Conservation (phyloP, 2,113 vertebrate genomes). For the Emydura subglobosa region DNA sequence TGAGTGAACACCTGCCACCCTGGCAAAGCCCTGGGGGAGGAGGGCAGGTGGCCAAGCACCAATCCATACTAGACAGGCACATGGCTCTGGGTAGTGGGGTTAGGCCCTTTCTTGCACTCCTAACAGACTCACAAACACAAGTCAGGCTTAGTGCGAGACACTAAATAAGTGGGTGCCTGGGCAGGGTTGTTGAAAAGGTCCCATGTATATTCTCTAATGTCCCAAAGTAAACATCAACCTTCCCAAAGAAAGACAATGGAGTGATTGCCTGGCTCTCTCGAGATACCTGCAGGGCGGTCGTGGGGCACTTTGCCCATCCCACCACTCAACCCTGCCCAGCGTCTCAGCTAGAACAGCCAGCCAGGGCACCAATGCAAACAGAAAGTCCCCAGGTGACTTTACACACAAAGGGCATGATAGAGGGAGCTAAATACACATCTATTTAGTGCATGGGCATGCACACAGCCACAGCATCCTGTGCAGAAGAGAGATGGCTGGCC, state of each 20-base stretch:
- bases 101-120: not conserved
- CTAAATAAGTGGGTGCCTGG: not conserved
- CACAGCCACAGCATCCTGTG: not conserved
- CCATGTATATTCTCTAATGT: not conserved
- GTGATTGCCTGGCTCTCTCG: accelerated
- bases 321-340: too few relatives aligned
- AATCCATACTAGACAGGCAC: not conserved
- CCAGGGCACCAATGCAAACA: not conserved
- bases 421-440: not conserved
- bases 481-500: not conserved
- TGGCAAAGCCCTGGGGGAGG: not conserved
- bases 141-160: not conserved
- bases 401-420: not conserved
- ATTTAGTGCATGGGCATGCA: not conserved
- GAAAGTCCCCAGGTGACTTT: not conserved
- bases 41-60: not conserved
- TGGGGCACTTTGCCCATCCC: not conserved
- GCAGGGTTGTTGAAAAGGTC: not conserved
- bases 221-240: not conserved
- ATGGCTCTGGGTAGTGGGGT: not conserved
- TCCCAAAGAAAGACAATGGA: too few relatives aligned
- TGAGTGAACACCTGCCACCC: not conserved
- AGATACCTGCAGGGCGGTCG: not conserved
- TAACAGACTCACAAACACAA: not conserved
- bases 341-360: not conserved